These are phyloP conservation scores for Glossophaga mutica DNA, from an alignment of 2,797 vertebrate genomes.

Conservation along the genomic window DNA sequence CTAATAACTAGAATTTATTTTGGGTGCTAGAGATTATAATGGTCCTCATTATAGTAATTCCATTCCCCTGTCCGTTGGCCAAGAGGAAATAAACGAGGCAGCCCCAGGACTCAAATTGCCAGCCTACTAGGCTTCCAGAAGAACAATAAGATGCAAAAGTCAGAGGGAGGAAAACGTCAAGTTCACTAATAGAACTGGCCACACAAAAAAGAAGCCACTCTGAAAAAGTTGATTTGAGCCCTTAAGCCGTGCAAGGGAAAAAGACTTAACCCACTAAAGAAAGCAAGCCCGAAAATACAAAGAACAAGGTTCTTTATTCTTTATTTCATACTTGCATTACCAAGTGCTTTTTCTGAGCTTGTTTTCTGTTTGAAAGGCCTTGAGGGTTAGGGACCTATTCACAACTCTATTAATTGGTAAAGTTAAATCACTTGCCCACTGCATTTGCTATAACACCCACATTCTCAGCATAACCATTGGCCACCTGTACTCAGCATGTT, in stretches of 20 bases:
- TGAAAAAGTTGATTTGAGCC: background rate
- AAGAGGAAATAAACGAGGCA: background rate
- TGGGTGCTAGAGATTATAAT: background rate
- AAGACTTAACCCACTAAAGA: background rate
- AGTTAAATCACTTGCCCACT: constrained; percentile 57
- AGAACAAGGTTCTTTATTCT: constrained; percentile 63
- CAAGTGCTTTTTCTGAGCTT: constrained; percentile 52
- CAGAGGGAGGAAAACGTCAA: constrained; percentile 36
- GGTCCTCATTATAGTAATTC: background rate
- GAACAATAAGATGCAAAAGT: constrained; percentile 30
- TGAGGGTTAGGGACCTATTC: constrained; percentile 33
- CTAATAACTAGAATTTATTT: constrained; percentile 41
- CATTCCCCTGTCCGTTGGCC: background rate
- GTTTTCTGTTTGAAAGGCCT: constrained; percentile 63
- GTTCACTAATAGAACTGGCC: constrained; percentile 6
- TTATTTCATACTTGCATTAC: constrained; percentile 62
- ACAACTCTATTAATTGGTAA: constrained; percentile 67
- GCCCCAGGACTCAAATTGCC: background rate
- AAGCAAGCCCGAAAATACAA: constrained; percentile 50
- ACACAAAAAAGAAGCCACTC: constrained; percentile 32
- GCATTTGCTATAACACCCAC: constrained; percentile 31
- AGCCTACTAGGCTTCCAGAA: background rate
- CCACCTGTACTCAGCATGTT: constrained; percentile 83
- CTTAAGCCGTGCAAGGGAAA: constrained; percentile 35
- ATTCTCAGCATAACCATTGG: constrained; percentile 70